These are phyloP conservation scores for Pluvialis apricaria DNA, from an alignment of 2,113 vertebrate genomes.

Conservation along the genomic window DNA sequence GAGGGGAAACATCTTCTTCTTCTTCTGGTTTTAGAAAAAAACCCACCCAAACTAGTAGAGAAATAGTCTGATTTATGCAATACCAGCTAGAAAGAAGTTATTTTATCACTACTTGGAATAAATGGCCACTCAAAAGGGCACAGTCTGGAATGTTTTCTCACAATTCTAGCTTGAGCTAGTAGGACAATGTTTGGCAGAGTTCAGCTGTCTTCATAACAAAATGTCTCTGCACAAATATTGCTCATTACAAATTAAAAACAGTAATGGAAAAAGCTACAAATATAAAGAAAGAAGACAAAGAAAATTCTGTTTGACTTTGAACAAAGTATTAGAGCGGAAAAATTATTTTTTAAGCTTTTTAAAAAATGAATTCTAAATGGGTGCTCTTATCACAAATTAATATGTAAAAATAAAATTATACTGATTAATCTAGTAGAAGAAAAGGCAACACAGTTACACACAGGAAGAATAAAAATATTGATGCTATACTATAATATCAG, in stretches of 20 bases:
- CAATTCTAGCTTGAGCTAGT: neutral
- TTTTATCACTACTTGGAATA: slow-evolving; percentile 28
- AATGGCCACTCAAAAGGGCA: slow-evolving; percentile 16
- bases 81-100: neutral
- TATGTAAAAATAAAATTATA: neutral
- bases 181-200: slow-evolving; percentile 38
- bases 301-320: neutral
- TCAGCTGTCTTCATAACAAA: slow-evolving; percentile 16
- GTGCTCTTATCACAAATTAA: neutral
- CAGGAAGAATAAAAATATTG: neutral
- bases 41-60: neutral
- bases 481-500: neutral
- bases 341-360: neutral
- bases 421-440: neutral
- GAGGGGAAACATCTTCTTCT: neutral
- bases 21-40: neutral
- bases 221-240: slow-evolving; percentile 21
- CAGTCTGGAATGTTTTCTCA: slow-evolving; percentile 12
- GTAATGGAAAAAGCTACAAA: neutral
- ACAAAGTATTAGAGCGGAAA: neutral
- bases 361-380: neutral
- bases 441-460: neutral
- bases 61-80: slow-evolving; percentile 15
- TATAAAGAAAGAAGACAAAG: neutral
- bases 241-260: slow-evolving; percentile 49